Conservation (phyloP, 1,140 invertebrate genomes). For the Drosophila miranda region DNA sequence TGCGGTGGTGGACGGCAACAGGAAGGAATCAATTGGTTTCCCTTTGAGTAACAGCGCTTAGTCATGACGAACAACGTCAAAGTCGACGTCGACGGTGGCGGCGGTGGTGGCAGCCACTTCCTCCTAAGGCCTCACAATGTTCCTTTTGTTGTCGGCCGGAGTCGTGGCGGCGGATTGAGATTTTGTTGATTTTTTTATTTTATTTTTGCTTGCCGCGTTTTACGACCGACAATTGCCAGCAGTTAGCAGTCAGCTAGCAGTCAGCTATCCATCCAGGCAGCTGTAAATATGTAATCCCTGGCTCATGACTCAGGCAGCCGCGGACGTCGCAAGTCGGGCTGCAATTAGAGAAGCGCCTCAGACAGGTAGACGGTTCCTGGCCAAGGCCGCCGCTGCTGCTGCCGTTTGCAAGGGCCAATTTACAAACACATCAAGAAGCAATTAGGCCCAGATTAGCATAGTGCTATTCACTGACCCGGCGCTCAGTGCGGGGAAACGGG, state of each 20-base stretch:
- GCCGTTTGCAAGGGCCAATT: constrained; percentile 16
- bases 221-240: constrained; percentile 58
- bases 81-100: constrained; percentile 3
- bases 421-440: constrained; percentile 71
- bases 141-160: constrained; percentile 61
- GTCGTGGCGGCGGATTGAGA: constrained; percentile 32
- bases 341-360: constrained; percentile 38
- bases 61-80: constrained; percentile 51
- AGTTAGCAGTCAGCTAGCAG: constrained; percentile 15
- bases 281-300: constrained; percentile 36
- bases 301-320: constrained; percentile 52
- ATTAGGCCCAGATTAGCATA: constrained; percentile 68
- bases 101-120: constrained; percentile 46
- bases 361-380: constrained; percentile 44
- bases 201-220: constrained; percentile 51
- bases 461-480: constrained; percentile 19
- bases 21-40: constrained; percentile 78
- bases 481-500: constrained; percentile 22
- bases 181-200: constrained; percentile 18
- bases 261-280: neutral
- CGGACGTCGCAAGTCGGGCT: constrained; percentile 3
- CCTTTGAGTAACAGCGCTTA: constrained; percentile 63
- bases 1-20: constrained; percentile 41
- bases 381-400: constrained; percentile 26
- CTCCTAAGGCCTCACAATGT: constrained; percentile 47